Evolutionary conservation across 2,797 vertebrate genomes (phyloP).

Genomic region (Phoeniculus purpureus): DNA sequence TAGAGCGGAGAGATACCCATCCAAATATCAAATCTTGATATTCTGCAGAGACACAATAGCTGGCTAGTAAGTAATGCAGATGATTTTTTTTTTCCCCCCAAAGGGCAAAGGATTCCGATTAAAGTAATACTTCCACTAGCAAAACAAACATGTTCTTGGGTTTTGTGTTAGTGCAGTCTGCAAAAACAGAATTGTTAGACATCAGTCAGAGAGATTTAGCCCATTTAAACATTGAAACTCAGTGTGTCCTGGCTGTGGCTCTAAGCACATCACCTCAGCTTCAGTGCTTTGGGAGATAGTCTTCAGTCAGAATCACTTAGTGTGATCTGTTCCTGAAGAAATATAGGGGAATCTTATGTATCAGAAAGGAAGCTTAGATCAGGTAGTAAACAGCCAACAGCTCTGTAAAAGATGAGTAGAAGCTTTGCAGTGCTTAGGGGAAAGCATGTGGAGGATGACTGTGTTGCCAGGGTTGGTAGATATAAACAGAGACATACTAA

Average conservation of each 20-base stretch:
- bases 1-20: background rate
- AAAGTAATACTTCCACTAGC: background rate
- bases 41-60: background rate
- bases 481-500: background rate
- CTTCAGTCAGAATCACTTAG: background rate
- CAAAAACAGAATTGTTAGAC: background rate
- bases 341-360: background rate
- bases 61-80: background rate
- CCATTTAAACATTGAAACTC: background rate
- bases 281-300: background rate
- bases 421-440: background rate
- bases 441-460: background rate
- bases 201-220: background rate
- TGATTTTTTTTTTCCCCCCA: background rate
- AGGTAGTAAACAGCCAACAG: background rate
- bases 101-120: background rate
- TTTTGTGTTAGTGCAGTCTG: background rate
- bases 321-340: background rate
- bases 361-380: background rate
- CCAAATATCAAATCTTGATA: background rate
- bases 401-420: background rate
- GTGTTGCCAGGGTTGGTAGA: background rate
- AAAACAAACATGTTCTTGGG: fast-evolving
- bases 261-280: background rate
- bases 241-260: background rate